Evolutionary conservation across 1,140 invertebrate genomes (phyloP).

Genomic region (Drosophila azteca): DNA sequence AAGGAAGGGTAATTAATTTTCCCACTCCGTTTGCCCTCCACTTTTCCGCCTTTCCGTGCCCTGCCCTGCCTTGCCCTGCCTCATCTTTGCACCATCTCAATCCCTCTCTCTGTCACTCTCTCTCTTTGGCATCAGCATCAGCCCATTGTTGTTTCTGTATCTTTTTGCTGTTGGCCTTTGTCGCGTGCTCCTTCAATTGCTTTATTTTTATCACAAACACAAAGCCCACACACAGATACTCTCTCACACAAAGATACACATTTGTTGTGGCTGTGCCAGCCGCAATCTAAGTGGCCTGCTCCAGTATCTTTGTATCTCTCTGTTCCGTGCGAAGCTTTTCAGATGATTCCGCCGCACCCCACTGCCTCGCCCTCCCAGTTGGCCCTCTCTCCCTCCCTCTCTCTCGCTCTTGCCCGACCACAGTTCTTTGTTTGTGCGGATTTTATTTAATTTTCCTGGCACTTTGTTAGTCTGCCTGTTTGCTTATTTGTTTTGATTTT

Average conservation of each 20-base stretch:
- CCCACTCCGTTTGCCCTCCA: neutral
- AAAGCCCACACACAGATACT: constrained; percentile 32
- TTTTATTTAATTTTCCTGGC: constrained; percentile 75
- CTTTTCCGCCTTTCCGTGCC: neutral
- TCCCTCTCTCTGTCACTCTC: neutral
- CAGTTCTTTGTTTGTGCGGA: constrained; percentile 45
- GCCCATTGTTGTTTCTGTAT: constrained; percentile 3
- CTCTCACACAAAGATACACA: constrained; percentile 4
- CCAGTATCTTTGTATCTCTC: constrained; percentile 39
- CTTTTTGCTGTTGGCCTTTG: constrained; percentile 48
- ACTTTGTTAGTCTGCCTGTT: constrained; percentile 68
- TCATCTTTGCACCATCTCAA: constrained; percentile 10
- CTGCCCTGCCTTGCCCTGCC: neutral
- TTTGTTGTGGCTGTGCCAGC: constrained; percentile 48
- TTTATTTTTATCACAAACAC: constrained; percentile 53
- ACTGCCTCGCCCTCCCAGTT: constrained; percentile 3
- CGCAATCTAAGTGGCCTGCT: constrained; percentile 50
- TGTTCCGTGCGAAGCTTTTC: constrained; percentile 20
- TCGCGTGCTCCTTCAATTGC: constrained; percentile 47
- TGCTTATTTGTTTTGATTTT: constrained; percentile 76
- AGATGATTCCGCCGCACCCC: constrained; percentile 14
- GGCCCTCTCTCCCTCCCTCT: neutral
- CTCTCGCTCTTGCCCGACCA: constrained; percentile 5
- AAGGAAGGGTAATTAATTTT: constrained; percentile 46
- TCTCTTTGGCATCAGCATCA: neutral